Evolutionary conservation across 2,113 vertebrate genomes (phyloP).

Genomic region (Athene cunicularia): DNA sequence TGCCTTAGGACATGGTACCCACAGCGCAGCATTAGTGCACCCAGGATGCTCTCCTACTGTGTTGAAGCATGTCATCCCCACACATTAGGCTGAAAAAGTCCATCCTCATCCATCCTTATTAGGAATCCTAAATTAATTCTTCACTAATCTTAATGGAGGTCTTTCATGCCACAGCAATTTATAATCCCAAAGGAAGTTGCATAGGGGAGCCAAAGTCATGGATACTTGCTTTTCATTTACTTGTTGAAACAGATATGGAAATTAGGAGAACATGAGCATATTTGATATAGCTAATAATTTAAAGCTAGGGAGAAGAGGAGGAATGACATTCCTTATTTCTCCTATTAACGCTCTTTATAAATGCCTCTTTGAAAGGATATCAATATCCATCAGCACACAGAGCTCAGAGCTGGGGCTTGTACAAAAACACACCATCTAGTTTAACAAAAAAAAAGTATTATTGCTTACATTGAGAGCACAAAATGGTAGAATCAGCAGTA

Average conservation of each 20-base stretch:
- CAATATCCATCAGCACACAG: slow-evolving; percentile 26
- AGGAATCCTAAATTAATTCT: background rate
- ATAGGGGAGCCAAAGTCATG: background rate
- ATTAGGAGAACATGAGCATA: background rate
- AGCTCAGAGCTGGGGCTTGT: background rate
- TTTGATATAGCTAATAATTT: background rate
- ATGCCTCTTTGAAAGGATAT: background rate
- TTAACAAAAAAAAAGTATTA: background rate
- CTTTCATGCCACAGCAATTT: background rate
- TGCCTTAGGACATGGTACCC: background rate
- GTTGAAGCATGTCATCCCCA: background rate
- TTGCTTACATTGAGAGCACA: slow-evolving; percentile 40
- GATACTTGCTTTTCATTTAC: background rate
- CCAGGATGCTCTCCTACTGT: background rate
- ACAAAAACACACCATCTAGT: background rate
- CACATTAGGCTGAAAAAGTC: background rate
- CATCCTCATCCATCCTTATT: background rate
- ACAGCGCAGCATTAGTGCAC: background rate
- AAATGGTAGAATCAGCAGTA: background rate
- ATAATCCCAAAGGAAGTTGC: background rate
- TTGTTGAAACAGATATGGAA: background rate
- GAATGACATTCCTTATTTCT: background rate
- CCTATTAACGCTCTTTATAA: background rate
- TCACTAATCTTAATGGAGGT: background rate
- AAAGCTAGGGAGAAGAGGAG: background rate